phyloP scores from a whole-genome alignment of 2,797 vertebrate species.

The Aulostomus chinensis region DNA sequence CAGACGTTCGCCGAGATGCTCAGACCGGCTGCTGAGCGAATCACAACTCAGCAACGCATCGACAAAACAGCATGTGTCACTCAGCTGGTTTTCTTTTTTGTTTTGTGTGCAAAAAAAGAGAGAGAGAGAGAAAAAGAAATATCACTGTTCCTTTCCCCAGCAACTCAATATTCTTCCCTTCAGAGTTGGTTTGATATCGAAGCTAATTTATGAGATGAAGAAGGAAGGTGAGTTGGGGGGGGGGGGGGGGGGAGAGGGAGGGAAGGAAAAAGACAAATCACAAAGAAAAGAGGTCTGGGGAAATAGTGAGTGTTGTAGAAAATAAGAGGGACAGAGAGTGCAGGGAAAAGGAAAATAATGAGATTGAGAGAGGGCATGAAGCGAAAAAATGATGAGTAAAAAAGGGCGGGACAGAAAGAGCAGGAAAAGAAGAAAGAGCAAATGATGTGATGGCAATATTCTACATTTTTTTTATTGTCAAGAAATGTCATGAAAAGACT shows the following conservation, averaged over 20 bases:
- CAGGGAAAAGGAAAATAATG: too few species aligned
- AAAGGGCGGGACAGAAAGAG: too few species aligned
- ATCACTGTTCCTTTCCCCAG: too few species aligned
- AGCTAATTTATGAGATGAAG: slow-evolving; percentile 47
- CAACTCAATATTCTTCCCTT: slow-evolving; percentile 32
- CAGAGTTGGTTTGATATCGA: slow-evolving; percentile 31
- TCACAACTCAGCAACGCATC: slow-evolving; percentile 43
- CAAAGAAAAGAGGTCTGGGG: slow-evolving; percentile 1
- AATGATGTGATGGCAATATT: too few species aligned
- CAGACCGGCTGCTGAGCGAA: slow-evolving; percentile 49
- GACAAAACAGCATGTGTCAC: slow-evolving; percentile 49
- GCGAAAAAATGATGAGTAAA: too few species aligned
- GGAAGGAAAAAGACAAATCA: neutral
- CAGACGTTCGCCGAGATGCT: slow-evolving; percentile 31
- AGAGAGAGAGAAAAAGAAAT: too few species aligned
- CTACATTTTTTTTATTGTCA: too few species aligned
- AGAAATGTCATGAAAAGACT: too few species aligned
- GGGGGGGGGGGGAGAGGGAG: neutral
- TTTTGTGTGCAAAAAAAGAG: too few species aligned
- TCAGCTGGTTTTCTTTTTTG: slow-evolving; percentile 20
- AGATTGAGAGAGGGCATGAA: neutral
- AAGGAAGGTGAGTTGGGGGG: slow-evolving; percentile 17
- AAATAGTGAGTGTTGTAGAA: too few species aligned
- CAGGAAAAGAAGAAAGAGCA: too few species aligned
- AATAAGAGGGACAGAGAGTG: neutral